Evolutionary conservation across 1,140 invertebrate species (phyloP).

Genomic region (Atta texana): DNA sequence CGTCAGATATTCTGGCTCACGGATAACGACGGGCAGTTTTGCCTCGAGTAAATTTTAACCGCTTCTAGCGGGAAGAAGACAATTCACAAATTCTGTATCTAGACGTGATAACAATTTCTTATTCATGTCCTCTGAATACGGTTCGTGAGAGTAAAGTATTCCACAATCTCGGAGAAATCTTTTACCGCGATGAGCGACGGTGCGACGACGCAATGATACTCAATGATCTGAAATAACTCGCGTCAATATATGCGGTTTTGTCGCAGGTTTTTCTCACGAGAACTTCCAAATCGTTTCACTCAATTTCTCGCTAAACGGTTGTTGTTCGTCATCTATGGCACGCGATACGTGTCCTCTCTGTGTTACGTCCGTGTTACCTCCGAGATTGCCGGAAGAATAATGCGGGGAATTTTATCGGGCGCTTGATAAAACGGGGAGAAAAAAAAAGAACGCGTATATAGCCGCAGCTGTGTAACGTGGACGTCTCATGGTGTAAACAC

Average conservation of each 20-base stretch:
- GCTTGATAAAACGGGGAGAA: constrained; percentile 21
- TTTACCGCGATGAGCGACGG: background rate
- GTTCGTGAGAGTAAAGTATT: background rate
- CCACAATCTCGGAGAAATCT: constrained; percentile 1
- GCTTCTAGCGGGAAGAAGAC: background rate
- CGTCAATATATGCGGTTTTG: background rate
- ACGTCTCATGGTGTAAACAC: constrained; percentile 71
- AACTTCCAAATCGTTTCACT: background rate
- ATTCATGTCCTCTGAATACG: background rate
- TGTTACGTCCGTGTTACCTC: background rate
- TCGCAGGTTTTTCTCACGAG: background rate
- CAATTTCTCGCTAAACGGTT: background rate
- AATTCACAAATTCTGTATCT: constrained; percentile 11
- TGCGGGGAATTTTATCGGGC: constrained; percentile 46
- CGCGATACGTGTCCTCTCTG: background rate
- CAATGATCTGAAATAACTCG: background rate
- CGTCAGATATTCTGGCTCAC: constrained; percentile 22
- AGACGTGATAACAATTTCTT: constrained; percentile 4
- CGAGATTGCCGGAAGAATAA: constrained; percentile 43
- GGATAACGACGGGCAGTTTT: constrained; percentile 19
- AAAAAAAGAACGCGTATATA: background rate
- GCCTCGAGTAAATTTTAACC: constrained; percentile 40
- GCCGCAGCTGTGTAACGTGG: constrained; percentile 44
- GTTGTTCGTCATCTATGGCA: constrained; percentile 10
- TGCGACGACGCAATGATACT: background rate